Evolutionary conservation across 2,888 invertebrate genomes (phyloP), one percentile per base, ranked within the genome.

Genomic region (Chrysina gloriosa): DNA sequence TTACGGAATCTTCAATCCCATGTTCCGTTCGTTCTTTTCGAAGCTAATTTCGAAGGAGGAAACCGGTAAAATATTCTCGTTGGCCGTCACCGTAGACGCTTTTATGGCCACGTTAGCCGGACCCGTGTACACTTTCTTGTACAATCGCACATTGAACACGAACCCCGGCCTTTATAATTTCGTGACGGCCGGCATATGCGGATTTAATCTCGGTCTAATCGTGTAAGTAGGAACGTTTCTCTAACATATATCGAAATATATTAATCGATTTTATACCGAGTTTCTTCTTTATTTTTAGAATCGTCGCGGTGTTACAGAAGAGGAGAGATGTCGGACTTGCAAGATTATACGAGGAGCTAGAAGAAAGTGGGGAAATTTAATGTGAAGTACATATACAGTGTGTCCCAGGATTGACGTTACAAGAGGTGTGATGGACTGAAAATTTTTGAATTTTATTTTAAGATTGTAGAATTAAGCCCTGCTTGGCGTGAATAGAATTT

Each of bases 81-180:
- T 92, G 63, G 87, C 89, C 77, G 87, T 89, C 27, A 86, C 89
- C 2, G 77, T 90, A 25, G 92, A 92, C 82, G 88, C 90, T 11
- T 74, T 88, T 42, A 85, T 87, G 19, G 89, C 89, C 0, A 82
- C 92, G 58, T 74, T 88, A 1, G 85, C 90, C 0, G 85, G 89
- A 0, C 85, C 90, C 0, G 71, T 92, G 0, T 93, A 89, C 79
- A 89, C 88, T 25, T 78, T 86, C 0, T 79, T 92, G 16, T 93
- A 92, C 75, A 85, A 86, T 54, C 75, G 77, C 3, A 89, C 90
- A 0, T 79, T 90, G 27, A 73, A 80, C 0, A 82, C 79, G 0
- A 86, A 87, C 77, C 88, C 90, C 1, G 89, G 88, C 0, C 82
- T 87, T 0, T 87, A 89, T 71, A 88, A 88, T 77, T 80, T 89